Evolutionary conservation across 37 sponge, comb jelly and placozoan species (phyloP).

Genomic region (Beroe forskalii): DNA sequence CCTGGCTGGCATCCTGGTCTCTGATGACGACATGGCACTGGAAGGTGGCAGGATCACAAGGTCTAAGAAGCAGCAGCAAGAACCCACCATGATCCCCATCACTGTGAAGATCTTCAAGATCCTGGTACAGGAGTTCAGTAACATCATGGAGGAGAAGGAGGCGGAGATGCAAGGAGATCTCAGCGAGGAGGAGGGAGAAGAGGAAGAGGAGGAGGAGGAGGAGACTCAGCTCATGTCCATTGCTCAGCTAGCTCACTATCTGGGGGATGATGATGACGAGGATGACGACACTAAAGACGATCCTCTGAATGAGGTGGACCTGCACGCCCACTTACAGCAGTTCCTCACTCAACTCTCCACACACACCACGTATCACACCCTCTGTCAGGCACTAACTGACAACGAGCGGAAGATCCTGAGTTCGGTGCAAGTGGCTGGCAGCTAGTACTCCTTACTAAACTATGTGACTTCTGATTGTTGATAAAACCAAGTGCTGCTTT

Average conservation of each 20-base stretch:
- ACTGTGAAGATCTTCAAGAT: constrained; percentile 61
- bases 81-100: neutral
- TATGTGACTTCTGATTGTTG: too few species aligned
- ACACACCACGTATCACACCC: neutral
- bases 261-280: constrained; percentile 30
- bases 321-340: constrained; percentile 1
- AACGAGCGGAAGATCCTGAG: neutral
- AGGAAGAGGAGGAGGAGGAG: constrained; percentile 33
- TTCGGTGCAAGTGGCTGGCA: constrained; percentile 11
- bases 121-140: constrained; percentile 38
- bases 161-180: constrained; percentile 11
- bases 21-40: constrained; percentile 13
- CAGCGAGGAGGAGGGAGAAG: neutral
- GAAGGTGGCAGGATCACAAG: constrained; percentile 19
- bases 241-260: neutral
- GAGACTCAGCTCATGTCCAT: constrained; percentile 8
- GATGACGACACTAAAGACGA: constrained; percentile 43
- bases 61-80: neutral
- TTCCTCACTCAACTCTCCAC: constrained; percentile 48
- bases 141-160: constrained; percentile 20
- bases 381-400: constrained; percentile 30
- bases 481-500: too few species aligned
- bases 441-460: too few species aligned
- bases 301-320: constrained; percentile 36
- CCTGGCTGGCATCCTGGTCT: neutral